Percentiles rank a stretch among this genome's conserved stretches.
These are phyloP conservation scores for Garra rufa DNA, from an alignment of 2,113 vertebrate genomes.

Conservation along the genomic window DNA sequence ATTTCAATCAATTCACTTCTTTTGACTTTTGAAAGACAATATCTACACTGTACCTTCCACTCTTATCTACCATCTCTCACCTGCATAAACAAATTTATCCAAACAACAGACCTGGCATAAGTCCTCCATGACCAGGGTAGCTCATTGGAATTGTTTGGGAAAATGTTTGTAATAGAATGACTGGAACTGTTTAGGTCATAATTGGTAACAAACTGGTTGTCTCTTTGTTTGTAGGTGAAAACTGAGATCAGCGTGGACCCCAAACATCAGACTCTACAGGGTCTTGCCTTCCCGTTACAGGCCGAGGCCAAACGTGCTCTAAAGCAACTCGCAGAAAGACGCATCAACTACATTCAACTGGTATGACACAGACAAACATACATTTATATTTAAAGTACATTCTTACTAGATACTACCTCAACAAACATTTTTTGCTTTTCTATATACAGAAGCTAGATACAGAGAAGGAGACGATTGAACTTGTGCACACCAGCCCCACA, in stretches of 20 bases:
- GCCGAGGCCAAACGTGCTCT: conserved; percentile 85
- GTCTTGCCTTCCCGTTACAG: conserved; percentile 91
- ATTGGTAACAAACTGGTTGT: neutral
- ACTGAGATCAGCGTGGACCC: conserved; percentile 92
- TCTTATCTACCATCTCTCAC: conserved; percentile 26
- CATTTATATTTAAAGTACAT: neutral
- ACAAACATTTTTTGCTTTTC: neutral
- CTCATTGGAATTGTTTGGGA: conserved; percentile 10
- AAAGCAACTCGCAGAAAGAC: conserved; percentile 85
- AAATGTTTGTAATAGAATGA: neutral
- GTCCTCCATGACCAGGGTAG: neutral
- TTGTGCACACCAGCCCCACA: conserved; percentile 90
- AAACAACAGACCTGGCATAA: neutral
- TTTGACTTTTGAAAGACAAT: too few species aligned
- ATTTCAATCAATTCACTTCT: neutral
- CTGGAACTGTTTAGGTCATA: neutral
- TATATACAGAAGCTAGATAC: conserved; percentile 85
- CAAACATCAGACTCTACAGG: conserved; percentile 95
- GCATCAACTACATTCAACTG: conserved; percentile 95
- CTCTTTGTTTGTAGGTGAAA: conserved; percentile 83
- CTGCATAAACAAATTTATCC: conserved; percentile 7
- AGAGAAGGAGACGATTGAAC: conserved; percentile 90
- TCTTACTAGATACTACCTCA: neutral
- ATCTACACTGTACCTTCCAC: neutral
- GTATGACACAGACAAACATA: conserved; percentile 66